These are phyloP conservation scores for Pygmarrhopalites habei DNA, from an alignment of 1,140 invertebrate genomes.

Conservation along the genomic window DNA sequence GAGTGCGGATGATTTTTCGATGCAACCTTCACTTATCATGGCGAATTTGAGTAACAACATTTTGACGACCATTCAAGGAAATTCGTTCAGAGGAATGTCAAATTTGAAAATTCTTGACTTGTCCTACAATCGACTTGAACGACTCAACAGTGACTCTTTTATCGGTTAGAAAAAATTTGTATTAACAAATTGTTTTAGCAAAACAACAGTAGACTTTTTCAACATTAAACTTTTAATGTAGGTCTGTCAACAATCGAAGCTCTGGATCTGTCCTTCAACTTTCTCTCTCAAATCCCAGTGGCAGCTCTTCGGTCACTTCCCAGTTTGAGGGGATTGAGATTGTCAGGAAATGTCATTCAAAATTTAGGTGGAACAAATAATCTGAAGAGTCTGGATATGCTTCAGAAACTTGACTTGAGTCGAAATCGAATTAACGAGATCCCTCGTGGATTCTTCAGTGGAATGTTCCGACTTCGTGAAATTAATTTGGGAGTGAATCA, in stretches of 20 bases:
- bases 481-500: conserved; percentile 79
- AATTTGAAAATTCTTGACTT: conserved; percentile 62
- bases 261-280: conserved; percentile 76
- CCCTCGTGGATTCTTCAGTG: conserved; percentile 67
- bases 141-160: conserved; percentile 42
- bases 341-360: conserved; percentile 76
- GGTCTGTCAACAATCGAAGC: conserved; percentile 63
- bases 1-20: conserved; percentile 30
- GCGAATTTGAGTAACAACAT: conserved; percentile 71
- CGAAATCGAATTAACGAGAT: conserved; percentile 75
- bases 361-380: conserved; percentile 62
- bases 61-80: conserved; percentile 63
- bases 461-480: conserved; percentile 58
- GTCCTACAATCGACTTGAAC: conserved; percentile 63
- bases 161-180: conserved; percentile 49
- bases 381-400: conserved; percentile 53
- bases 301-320: conserved; percentile 62
- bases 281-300: conserved; percentile 69
- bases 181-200: no score
- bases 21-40: conserved; percentile 49
- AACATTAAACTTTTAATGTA: conserved; percentile 29
- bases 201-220: background rate
- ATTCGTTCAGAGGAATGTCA: conserved; percentile 59
- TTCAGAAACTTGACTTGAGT: conserved; percentile 72
- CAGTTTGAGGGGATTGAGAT: conserved; percentile 62